phyloP scores from a whole-genome alignment of 2,888 invertebrate genomes.

The Papilio gigon region DNA sequence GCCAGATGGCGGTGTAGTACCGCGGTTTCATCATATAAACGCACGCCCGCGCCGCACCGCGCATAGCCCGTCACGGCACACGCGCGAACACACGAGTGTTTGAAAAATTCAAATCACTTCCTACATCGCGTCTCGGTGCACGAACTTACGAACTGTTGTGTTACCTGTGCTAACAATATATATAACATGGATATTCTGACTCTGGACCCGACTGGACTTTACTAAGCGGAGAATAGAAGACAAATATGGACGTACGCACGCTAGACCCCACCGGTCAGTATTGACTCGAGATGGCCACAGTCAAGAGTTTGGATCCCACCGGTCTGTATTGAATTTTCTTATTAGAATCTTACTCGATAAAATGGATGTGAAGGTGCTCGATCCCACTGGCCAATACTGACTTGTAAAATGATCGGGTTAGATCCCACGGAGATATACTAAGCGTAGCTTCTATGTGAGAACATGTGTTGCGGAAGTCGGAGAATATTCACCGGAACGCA shows the following conservation, averaged over 20 bases:
- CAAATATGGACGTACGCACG: conserved; percentile 65
- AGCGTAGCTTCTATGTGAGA: conserved; percentile 55
- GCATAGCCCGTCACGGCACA: conserved; percentile 70
- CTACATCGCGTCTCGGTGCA: conserved; percentile 56
- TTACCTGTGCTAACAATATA: conserved; percentile 61
- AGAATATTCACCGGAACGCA: conserved; percentile 72
- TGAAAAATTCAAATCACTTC: conserved; percentile 46
- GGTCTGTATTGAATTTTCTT: conserved; percentile 57
- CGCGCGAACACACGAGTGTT: conserved; percentile 64
- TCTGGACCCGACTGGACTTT: conserved; percentile 78
- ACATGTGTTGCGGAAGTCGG: conserved; percentile 78
- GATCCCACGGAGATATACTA: conserved; percentile 78
- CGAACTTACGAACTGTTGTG: conserved; percentile 63
- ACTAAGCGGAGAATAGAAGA: conserved; percentile 53
- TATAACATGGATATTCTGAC: conserved; percentile 73
- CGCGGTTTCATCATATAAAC: conserved; percentile 72
- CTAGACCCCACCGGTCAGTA: conserved; percentile 76
- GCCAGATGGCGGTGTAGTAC: conserved; percentile 65
- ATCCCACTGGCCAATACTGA: conserved; percentile 75
- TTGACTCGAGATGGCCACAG: conserved; percentile 52
- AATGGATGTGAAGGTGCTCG: conserved; percentile 63
- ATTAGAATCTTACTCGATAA: conserved; percentile 54
- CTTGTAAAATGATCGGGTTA: conserved; percentile 65
- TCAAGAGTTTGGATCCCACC: conserved; percentile 59
- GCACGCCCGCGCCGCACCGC: conserved; percentile 57